Evolutionary conservation across 2,888 invertebrate species (phyloP), one percentile per base, ranked within the genome.

Genomic region (Cantharis rustica): DNA sequence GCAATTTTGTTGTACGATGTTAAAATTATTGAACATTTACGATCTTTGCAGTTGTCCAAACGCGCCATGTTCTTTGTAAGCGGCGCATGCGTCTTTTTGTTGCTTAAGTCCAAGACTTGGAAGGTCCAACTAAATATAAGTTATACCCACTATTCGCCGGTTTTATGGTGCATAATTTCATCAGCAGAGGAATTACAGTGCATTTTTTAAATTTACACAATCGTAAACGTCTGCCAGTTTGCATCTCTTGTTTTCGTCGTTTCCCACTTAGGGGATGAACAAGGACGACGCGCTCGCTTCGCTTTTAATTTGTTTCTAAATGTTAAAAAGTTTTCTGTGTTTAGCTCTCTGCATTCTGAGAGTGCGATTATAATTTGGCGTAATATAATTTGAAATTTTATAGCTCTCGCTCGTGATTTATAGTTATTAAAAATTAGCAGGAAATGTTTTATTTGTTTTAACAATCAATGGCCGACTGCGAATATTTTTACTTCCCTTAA

Each of bases 111-210:
- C 69, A 77, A 75, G 64, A 79, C 77, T 78, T 75, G 66, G 72
- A 79, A 78, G 80, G 80, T 75, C 80, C 79, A 76, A 80, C 84
- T 80, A 80, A 83, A 84, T 83, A 83, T 84, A 84, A 83, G 82
- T 83, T 82, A 83, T 83, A 81, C 47, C 47, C n/a, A 47, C 79
- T 82, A 84, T 85, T 85, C 84, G 82, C 83, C 83, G 80, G 82
- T 83, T 86, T 87, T 86, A 87, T 84, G 86, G 84, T 82, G 84
- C 86, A 86, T 86, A 86, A 86, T 86, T 86, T 86, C 86, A 87
- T 86, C 87, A 84, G 82, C 81, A 77, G 75, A 81, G 83, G 84
- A 85, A 85, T 85, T 85, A 84, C 85, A 83, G 85, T 82, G 82
- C 84, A 85, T 86, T 84, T 86, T 85, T 83, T 79, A 83, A 85